These are phyloP conservation scores for Rhagoletis pomonella DNA, from an alignment of 1,140 invertebrate genomes.

Conservation along the genomic window DNA sequence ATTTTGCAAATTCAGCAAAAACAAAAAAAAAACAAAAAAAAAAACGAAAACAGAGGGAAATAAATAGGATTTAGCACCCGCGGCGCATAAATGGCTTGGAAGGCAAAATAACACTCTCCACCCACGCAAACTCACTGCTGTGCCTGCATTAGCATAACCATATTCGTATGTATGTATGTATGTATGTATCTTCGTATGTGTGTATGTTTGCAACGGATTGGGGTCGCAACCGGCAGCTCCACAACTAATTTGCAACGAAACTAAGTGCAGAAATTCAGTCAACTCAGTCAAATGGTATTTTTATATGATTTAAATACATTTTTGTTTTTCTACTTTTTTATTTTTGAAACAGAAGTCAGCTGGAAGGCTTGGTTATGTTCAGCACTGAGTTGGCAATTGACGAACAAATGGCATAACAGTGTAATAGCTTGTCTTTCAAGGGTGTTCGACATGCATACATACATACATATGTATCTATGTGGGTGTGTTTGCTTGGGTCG, in stretches of 20 bases:
- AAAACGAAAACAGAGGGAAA: background rate
- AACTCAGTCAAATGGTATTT: constrained; percentile 28
- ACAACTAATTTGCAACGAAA: constrained; percentile 25
- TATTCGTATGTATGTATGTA: background rate
- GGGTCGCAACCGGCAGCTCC: background rate
- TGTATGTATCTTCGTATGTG: background rate
- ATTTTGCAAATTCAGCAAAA: constrained; percentile 43
- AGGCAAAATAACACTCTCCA: background rate
- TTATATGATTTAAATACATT: constrained; percentile 48
- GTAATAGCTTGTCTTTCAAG: constrained; percentile 30
- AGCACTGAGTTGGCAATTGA: background rate
- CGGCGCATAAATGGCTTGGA: background rate
- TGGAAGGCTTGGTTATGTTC: background rate
- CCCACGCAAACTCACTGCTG: no score
- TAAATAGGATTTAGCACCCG: constrained; percentile 10
- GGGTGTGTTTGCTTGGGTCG: background rate
- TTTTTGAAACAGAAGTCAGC: background rate
- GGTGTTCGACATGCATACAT: no score
- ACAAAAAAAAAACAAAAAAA: background rate
- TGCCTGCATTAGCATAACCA: no score
- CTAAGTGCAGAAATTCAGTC: constrained; percentile 25
- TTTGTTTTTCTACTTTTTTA: background rate
- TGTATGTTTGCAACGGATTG: background rate
- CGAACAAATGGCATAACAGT: constrained; percentile 29
- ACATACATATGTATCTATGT: background rate